Evolutionary conservation across 2,888 invertebrate species (phyloP), one percentile per base, ranked within the genome.

Genomic region (Drosophila neutralis): DNA sequence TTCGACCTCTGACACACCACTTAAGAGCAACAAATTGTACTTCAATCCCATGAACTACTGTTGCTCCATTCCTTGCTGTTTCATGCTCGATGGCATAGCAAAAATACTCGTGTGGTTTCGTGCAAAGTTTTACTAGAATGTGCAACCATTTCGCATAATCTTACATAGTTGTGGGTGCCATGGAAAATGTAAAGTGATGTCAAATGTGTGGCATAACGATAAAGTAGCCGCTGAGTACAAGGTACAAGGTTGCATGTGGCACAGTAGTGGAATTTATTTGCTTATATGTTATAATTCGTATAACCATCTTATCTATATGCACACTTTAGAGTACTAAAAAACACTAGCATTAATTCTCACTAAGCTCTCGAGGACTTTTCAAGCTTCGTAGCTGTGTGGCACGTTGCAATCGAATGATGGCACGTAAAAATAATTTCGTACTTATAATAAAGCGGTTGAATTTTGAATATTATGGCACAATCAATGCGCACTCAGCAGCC

Each of bases 371-470:
- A 35, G 52, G 21, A 13, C 11, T 38, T 53, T 64, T 56, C 53
- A 58, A 42, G 56, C 35, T 7, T 5, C 7, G 49, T 18, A 11
- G 11, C 27, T 27, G 53, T 36, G 31, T 33, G 35, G 51, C 79
- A 74, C 57, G 66, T 54, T 48, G 53, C 61, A 66, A 64, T 53
- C 38, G 56, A 51, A 77, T 62, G 36, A 61, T 60, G 67, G 70
- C 86, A 88, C 86, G 83, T 88, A 69, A 15, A 51, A 77, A 73
- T 80, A 67, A 69, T 64, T 63, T 60, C 27, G 29, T 49, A 51
- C 48, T 58, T 73, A 49, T 58, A 51, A 67, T 69, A 67, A 66
- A 73, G 42, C 29, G 31, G 35, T 54, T 58, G 42, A 72, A 18
- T 35, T 67, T 63, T 62, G 61, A 54, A 63, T 67, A 56, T 68